A percentile compares a stretch with the other conserved stretches of the same genome.
Evolutionary conservation across 2,797 vertebrate species (phyloP).

Genomic region (Masticophis lateralis): DNA sequence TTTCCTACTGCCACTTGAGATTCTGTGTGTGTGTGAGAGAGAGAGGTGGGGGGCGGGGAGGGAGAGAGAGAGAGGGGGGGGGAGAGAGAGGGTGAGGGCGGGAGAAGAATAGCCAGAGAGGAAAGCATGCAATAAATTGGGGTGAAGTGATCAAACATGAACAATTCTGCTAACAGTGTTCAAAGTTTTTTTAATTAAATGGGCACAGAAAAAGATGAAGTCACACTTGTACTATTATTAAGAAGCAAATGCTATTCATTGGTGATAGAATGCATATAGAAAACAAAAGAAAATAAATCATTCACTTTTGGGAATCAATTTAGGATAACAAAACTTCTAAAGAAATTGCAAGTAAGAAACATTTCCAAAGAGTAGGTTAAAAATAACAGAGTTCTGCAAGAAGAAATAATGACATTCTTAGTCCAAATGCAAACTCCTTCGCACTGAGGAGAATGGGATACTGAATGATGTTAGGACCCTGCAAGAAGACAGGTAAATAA

Average conservation of each 20-base stretch:
- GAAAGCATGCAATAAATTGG: neutral
- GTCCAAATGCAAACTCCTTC: neutral
- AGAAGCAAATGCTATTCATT: neutral
- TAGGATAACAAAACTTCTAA: neutral
- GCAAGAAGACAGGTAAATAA: neutral
- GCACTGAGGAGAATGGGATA: neutral
- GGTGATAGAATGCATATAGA: neutral
- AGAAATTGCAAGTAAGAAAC: neutral
- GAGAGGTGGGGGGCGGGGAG: rapidly evolving
- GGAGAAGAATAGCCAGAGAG: neutral
- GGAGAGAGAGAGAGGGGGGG: no score
- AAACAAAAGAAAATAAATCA: neutral
- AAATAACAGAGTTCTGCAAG: neutral
- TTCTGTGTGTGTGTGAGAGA: neutral
- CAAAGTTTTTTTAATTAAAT: neutral
- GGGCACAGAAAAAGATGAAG: neutral
- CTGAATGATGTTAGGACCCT: neutral
- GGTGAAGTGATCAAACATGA: neutral
- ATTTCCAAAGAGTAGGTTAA: neutral
- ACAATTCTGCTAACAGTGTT: neutral
- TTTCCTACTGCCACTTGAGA: neutral
- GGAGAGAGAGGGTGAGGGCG: no score
- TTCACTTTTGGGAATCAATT: neutral
- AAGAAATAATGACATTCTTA: neutral
- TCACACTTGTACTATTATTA: neutral